Evolutionary conservation across 2,113 vertebrate genomes (phyloP).

Genomic region (Asarcornis scutulata): DNA sequence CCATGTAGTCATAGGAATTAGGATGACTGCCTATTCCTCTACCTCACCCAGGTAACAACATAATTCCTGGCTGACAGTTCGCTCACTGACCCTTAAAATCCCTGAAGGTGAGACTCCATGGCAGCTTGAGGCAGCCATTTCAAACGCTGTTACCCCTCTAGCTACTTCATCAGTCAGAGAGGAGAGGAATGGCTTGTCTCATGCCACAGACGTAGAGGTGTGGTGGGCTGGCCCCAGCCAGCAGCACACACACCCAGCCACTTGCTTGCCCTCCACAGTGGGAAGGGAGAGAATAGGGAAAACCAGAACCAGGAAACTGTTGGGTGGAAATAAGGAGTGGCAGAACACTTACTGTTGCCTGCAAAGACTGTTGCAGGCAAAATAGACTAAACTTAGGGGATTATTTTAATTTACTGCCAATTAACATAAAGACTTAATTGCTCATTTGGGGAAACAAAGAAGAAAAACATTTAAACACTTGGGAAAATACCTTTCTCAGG

Average conservation of each 20-base stretch:
- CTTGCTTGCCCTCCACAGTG: fast-evolving
- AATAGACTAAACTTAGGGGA: neutral
- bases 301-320: neutral
- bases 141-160: neutral
- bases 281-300: neutral
- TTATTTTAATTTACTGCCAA: neutral
- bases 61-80: neutral
- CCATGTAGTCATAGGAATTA: neutral
- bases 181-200: neutral
- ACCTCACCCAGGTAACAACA: neutral
- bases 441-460: neutral
- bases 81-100: neutral
- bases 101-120: neutral
- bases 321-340: neutral
- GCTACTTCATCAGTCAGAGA: neutral
- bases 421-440: neutral
- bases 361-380: neutral
- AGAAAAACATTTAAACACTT: neutral
- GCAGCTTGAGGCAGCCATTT: neutral
- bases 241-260: neutral
- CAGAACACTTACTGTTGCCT: neutral
- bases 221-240: neutral
- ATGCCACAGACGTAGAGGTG: neutral
- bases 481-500: neutral
- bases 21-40: neutral